These are phyloP conservation scores for Epinephelus malabaricus DNA, from an alignment of 2,797 vertebrate genomes.

Conservation along the genomic window DNA sequence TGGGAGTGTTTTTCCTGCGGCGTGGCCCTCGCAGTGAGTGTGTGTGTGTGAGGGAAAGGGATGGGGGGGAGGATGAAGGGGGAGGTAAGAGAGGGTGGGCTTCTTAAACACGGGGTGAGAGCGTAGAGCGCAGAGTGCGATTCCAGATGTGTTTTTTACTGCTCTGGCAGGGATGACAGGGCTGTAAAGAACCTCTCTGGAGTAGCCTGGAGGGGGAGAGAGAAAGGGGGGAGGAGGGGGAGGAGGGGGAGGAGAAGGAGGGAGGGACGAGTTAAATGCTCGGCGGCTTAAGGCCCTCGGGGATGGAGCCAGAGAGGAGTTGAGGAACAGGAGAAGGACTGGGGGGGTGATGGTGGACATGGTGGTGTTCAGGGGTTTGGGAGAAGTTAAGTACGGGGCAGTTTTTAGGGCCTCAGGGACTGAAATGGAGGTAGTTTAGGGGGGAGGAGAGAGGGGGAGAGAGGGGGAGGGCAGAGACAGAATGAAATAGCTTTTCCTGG, in stretches of 20 bases:
- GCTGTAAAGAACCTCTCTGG: constrained; percentile 78
- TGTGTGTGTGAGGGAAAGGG: constrained; percentile 51
- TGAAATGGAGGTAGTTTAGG: constrained; percentile 31
- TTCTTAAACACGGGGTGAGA: constrained; percentile 75
- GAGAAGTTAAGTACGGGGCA: constrained; percentile 76
- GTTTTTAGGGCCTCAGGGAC: constrained; percentile 68
- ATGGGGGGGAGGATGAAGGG: constrained; percentile 10
- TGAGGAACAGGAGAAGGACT: constrained; percentile 51
- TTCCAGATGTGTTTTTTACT: constrained; percentile 89
- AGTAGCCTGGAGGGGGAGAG: constrained; percentile 65
- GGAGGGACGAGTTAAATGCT: constrained; percentile 54
- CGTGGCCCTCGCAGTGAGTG: constrained; percentile 51
- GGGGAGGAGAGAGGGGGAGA: constrained; percentile 13
- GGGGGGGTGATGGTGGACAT: constrained; percentile 39
- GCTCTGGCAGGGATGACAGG: constrained; percentile 81
- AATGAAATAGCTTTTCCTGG: constrained; percentile 84
- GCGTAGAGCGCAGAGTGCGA: constrained; percentile 69
- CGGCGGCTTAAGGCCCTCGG: constrained; percentile 38
- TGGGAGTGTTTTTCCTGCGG: constrained; percentile 80
- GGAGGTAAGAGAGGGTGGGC: constrained; percentile 44
- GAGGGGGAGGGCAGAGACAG: constrained; percentile 20
- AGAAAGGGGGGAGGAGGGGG: constrained; percentile 15
- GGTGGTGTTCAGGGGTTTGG: constrained; percentile 66
- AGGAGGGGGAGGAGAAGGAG: constrained; percentile 29
- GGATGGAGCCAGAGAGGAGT: constrained; percentile 61